phyloP scores from a whole-genome alignment of 2,888 invertebrate genomes.

The Drosophila merina region DNA sequence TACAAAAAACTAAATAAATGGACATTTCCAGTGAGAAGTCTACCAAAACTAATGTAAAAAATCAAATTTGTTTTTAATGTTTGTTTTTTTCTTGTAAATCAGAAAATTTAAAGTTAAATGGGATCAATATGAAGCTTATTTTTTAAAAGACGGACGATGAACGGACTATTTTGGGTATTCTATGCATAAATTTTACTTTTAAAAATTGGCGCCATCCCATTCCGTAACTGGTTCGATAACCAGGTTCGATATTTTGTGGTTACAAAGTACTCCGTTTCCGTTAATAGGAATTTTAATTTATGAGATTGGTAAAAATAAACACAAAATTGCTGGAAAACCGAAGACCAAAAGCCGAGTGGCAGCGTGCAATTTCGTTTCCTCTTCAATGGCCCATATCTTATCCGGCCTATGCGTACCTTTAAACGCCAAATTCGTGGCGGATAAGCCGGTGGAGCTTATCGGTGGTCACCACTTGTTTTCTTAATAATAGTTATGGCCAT shows the following conservation, averaged over 20 bases:
- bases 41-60: not conserved
- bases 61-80: not conserved
- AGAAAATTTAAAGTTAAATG: too few relatives aligned
- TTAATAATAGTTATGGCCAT: not conserved
- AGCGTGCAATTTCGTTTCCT: not conserved
- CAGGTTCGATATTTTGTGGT: not conserved
- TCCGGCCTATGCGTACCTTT: not conserved
- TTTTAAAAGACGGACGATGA: too few relatives aligned
- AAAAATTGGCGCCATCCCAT: not conserved
- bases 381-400: conserved; percentile 2
- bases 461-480: not conserved
- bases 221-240: not conserved
- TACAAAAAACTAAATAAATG: not conserved
- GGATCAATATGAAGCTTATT: too few relatives aligned
- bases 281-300: conserved; percentile 1
- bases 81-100: too few relatives aligned
- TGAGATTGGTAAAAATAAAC: not conserved
- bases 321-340: not conserved
- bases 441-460: not conserved
- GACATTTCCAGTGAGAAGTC: conserved; percentile 1
- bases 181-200: too few relatives aligned
- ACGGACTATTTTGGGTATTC: too few relatives aligned
- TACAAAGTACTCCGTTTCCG: not conserved
- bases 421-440: not conserved
- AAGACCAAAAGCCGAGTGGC: not conserved